Conservation (phyloP, 2,113 vertebrate species). For the Anarrhichthys ocellatus region DNA sequence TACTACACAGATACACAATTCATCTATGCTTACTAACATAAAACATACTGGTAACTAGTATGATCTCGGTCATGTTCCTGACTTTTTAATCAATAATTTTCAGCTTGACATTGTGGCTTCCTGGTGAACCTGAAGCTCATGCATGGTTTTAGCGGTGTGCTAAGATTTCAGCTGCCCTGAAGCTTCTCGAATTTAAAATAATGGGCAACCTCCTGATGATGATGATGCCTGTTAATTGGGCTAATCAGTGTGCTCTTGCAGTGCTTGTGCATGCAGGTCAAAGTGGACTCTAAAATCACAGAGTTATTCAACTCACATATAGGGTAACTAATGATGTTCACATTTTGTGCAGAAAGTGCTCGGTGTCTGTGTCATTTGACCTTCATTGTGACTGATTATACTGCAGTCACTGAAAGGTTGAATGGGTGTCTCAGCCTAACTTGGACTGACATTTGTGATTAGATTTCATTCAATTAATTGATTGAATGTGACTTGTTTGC, state of each 20-base stretch:
- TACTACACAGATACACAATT: background rate
- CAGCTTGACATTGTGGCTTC: constrained; percentile 1
- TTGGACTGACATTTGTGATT: constrained; percentile 56
- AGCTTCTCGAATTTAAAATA: constrained; percentile 47
- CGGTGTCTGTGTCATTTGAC: constrained; percentile 54
- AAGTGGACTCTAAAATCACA: constrained; percentile 59
- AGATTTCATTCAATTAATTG: constrained; percentile 50
- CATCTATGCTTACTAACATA: background rate
- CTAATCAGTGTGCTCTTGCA: constrained; percentile 59
- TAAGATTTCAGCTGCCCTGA: constrained; percentile 20
- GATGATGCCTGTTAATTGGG: constrained; percentile 57
- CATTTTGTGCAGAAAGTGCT: constrained; percentile 42
- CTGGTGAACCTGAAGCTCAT: constrained; percentile 7
- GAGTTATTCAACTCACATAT: constrained; percentile 66
- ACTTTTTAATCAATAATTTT: background rate
- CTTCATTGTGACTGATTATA: constrained; percentile 65
- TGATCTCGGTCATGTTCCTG: background rate
- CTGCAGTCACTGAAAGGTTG: constrained; percentile 52
- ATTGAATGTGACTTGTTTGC: constrained; percentile 47
- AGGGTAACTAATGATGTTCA: constrained; percentile 61
- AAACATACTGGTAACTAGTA: too few relatives aligned
- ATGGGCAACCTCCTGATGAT: constrained; percentile 52
- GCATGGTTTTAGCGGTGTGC: background rate
- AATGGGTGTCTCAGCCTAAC: constrained; percentile 37
- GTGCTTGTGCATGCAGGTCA: constrained; percentile 56